Conservation (phyloP, 2,888 invertebrate genomes). For the Monoplex corrugatus region DNA sequence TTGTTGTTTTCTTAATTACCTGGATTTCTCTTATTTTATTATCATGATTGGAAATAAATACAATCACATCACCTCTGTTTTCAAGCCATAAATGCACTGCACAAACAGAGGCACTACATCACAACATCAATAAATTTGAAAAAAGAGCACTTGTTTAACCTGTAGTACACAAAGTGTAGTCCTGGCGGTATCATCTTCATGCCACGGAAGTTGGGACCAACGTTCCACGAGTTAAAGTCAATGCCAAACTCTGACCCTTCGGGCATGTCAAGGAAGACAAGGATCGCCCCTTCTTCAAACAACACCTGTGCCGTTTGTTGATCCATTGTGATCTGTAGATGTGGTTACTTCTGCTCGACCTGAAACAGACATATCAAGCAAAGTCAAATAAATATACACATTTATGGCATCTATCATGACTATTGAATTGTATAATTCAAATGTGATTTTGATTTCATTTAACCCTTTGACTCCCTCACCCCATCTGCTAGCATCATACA, state of each 20-base stretch:
- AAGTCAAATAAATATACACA: neutral
- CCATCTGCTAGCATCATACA: too few species aligned
- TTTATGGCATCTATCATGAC: too few species aligned
- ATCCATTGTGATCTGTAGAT: slow-evolving; percentile 66
- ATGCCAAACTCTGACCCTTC: slow-evolving; percentile 97
- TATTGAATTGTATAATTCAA: too few species aligned
- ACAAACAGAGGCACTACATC: neutral
- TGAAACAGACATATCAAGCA: neutral
- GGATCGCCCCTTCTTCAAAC: slow-evolving; percentile 90
- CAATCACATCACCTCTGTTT: too few species aligned
- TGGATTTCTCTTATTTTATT: too few species aligned
- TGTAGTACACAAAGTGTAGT: slow-evolving; percentile 95
- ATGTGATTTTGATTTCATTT: too few species aligned
- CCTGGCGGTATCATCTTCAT: slow-evolving; percentile 99
- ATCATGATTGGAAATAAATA: too few species aligned
- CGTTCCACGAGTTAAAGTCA: slow-evolving; percentile 94
- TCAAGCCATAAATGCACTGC: too few species aligned
- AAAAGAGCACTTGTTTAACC: slow-evolving; percentile 79
- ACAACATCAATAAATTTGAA: neutral
- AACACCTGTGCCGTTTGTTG: slow-evolving; percentile 89
- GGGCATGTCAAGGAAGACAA: slow-evolving; percentile 93
- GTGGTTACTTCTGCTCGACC: neutral
- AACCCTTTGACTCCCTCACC: too few species aligned
- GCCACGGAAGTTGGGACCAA: slow-evolving; percentile 95
- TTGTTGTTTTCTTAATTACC: too few species aligned